Evolutionary conservation across 2,113 vertebrate species (phyloP), one percentile per base, ranked within the genome.

Genomic region (Chaetodon auriga): DNA sequence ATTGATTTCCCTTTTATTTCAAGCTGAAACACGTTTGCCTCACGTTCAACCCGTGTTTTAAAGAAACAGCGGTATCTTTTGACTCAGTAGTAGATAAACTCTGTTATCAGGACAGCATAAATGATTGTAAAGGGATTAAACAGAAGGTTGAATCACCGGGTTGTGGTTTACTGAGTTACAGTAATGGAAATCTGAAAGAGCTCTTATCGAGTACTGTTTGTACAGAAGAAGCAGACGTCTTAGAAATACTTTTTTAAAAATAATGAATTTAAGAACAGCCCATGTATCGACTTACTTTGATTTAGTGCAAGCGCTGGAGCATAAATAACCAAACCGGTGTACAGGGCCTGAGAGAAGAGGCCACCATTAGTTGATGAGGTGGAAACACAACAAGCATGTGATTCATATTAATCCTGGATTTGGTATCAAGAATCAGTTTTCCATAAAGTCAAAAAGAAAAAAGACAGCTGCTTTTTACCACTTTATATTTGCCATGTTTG

Each of bases 281-380:
- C 12, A 7, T 36, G 5, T 16, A 23, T 12, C 7, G 9, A 87
- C 95, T 94, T 92, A 96, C 96, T 95, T 90, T 96, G 95, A 89
- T 96, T 96, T 14, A 96, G 81, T n/a, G 96, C 95, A 8, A 96
- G 94, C 64, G 96, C 96, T 41, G 96, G 96, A n/a, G 95, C 96
- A 18, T 96, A 96, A 80, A 96, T 96, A 48, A 96, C 96, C 90
- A 96, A 84, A 10, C 95, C 96, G 0, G 96, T 96, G 91, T 96
- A 96, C 72, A 96, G 87, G 35, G 38, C 85, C 96, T 96, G 85
- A 66, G 54, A 19, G 78, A 11, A 87, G 43, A 91, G 36, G 14
- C 6, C 72, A 16, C 88, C 87, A 94, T 94, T 94, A 95, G 90
- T 68, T 90, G 66, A 95, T 94, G 90, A 84, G 75, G 68, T 18